Evolutionary conservation across 2,797 vertebrate species (phyloP), one percentile per base, ranked within the genome.

Genomic region (Sebastes kiyomatsui): DNA sequence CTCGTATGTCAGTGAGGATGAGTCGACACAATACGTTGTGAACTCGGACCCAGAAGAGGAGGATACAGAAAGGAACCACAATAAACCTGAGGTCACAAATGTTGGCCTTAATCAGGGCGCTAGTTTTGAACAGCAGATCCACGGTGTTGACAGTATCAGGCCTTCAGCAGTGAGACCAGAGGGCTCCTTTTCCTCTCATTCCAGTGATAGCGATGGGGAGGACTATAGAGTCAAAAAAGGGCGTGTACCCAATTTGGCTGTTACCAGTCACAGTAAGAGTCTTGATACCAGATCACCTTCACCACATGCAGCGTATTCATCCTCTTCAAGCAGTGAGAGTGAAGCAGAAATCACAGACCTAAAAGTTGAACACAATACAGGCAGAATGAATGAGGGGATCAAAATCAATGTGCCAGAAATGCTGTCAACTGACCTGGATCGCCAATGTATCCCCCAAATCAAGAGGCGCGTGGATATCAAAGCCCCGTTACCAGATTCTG

Each of bases 1-100:
- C 73, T 95, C 94, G 58, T 66, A 69, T 72, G 35, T 92, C 32
- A 93, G 92, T 90, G 91, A 76, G 2, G 49, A 80, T 67, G 91
- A 92, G 58, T 78, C 64, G 20, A 93, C 88, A 75, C 65, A 90
- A 28, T 91, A 95, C 79, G 90, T 76, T 10, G 88, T 93, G n/a
- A 95, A 95, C 62, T 72, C 81, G 71, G 88, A 90, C 6, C 46
- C 4, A 38, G 75, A 83, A 7, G 79, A 85, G n/a, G 65, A 71
- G 9, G 16, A 38, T 49, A 20, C 10, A 16, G 61, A 65, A 58
- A 67, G 35, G 9, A 65, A 55, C 27, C n/a, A 75, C 1, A 70
- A 42, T 42, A 32, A 83, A 42, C 42, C 55, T 20, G 30, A 67
- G 5, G 11, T 60, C 22, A 28, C 33, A 11, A 28, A 56, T 7